Evolutionary conservation across 1,140 invertebrate genomes (phyloP), one percentile per base, ranked within the genome.

Genomic region (Ooceraea biroi): DNA sequence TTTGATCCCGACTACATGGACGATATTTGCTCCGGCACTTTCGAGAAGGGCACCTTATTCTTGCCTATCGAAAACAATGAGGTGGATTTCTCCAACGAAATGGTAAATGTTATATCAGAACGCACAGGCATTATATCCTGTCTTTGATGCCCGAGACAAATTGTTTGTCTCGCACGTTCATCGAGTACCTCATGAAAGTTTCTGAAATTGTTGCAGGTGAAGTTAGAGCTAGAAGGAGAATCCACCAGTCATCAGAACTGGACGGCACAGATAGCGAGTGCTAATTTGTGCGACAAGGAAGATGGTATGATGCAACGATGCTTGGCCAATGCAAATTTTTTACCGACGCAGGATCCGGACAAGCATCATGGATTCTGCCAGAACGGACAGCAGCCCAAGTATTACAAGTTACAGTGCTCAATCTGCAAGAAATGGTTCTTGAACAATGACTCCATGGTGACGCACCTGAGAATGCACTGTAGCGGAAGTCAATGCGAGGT

Each of bases 401-500:
- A 94, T 84, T 94, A 92, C 80, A 94, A 94, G 89, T 92, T 94
- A 52, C 94, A 94, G 76, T 94, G 94, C 71, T 89, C 91, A 25
- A 89, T 94, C 36, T 94, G 93, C 58, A 94, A 94, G 65, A 94
- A 94, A 86, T 94, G 93, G 93, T 94, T 94, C 82, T 84, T 94
- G 4, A 94, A 94, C 77, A 94, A 94, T 82, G 93, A 94, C 55
- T 94, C 93, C 7, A 94, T 94, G 93, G 92, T 94, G 14, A 93
- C 92, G 0, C 93, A 94, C 76, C 66, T 94, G 25, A 90, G 91
- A 36, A 91, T 90, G 27, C 93, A 94, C 65, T 94, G 92, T 58
- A 92, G 85, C 8, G 91, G 90, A 19, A 91, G 87, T 65, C 90
- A 91, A 55, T 94, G 94, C 22, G 92, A 94, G 83, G 89, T 95